These are phyloP conservation scores for Caenorhabditis becei DNA, from an alignment of 2,888 invertebrate genomes.

Conservation along the genomic window DNA sequence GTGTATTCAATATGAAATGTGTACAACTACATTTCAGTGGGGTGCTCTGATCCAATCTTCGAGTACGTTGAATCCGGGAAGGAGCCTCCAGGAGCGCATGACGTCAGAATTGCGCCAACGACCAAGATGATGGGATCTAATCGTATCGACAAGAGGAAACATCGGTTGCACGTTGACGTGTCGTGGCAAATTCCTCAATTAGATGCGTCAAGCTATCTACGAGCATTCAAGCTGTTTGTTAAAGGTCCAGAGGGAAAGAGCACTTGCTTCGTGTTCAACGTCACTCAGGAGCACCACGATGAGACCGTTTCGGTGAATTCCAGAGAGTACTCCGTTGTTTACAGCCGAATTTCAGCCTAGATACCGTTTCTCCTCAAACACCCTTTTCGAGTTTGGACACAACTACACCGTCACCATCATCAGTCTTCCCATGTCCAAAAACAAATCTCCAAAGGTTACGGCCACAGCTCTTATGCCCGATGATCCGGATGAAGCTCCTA, in stretches of 20 bases:
- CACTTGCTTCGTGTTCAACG: slow-evolving; percentile 79
- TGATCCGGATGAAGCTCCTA: slow-evolving; percentile 72
- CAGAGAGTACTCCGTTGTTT: background rate
- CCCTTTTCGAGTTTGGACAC: slow-evolving; percentile 75
- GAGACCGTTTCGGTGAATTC: slow-evolving; percentile 47
- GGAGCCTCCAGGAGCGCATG: slow-evolving; percentile 77
- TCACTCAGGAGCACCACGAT: slow-evolving; percentile 69
- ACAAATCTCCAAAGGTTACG: slow-evolving; percentile 61
- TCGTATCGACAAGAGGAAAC: slow-evolving; percentile 60
- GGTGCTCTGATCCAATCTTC: slow-evolving; percentile 68
- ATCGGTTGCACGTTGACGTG: slow-evolving; percentile 78
- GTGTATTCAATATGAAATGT: background rate
- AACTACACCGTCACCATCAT: slow-evolving; percentile 73
- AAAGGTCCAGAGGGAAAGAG: slow-evolving; percentile 68
- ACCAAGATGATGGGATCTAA: slow-evolving; percentile 72
- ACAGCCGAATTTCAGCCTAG: slow-evolving; percentile 73
- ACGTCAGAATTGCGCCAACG: slow-evolving; percentile 76
- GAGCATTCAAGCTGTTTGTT: slow-evolving; percentile 77
- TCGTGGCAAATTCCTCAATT: slow-evolving; percentile 79
- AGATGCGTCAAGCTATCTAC: slow-evolving; percentile 43
- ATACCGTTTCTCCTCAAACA: slow-evolving; percentile 78
- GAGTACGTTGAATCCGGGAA: slow-evolving; percentile 51
- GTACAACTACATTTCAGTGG: slow-evolving; percentile 67
- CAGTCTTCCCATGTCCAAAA: slow-evolving; percentile 67
- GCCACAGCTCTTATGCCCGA: slow-evolving; percentile 73